Base-by-base conservation (phyloP, 2,888 invertebrate genomes). In the Meteorus cinctellus region DNA sequence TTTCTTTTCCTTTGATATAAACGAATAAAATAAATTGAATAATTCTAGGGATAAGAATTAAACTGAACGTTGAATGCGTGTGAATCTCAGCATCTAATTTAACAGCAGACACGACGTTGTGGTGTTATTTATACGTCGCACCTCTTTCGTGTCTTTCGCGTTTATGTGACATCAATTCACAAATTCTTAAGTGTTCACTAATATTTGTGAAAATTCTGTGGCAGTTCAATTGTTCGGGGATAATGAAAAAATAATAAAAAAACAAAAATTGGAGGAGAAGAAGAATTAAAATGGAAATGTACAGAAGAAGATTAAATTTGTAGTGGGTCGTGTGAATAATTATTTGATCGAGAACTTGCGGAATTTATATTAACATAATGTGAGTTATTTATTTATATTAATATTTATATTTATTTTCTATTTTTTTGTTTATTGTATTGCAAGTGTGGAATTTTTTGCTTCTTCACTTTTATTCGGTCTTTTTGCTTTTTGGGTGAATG, bases 101-200 rank as follows among this genome's bases (percentile, higher is more conserved):
- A 75, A 75, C 67, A 45, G 55, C 59, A 60, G 55, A 74, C 67
- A 67, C 60, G 67, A 12, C 41, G 41, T 41, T 67, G 74, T 62
- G 59, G 27, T 71, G 72, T 76, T 76, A 76, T 76, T 76, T 76
- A 76, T 76, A 76, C 31, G 62, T 72, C 48, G 45, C 48, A 29
- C 34, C 71, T 41, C 62, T 62, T 31, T 24, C 19, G 29, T 72
- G 29, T 62, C 3, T 16, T 70, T 55, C 19, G 12, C 36, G n/a
- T 31, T 4, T 19, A 69, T 27, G 62, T 34, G 62, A 63, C 68
- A 74, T 63, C 69, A 67, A 69, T 74, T 74, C 51, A 14, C 62
- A 69, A 27, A 55, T 34, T 63, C 69, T 74, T 63, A 71, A 48
- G 72, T 72, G 72, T 72, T 19, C 19, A 14, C 24, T 34, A 31